Evolutionary conservation across 2,113 vertebrate genomes (phyloP), one percentile per base, ranked within the genome.

Genomic region (Danionella cerebrum): DNA sequence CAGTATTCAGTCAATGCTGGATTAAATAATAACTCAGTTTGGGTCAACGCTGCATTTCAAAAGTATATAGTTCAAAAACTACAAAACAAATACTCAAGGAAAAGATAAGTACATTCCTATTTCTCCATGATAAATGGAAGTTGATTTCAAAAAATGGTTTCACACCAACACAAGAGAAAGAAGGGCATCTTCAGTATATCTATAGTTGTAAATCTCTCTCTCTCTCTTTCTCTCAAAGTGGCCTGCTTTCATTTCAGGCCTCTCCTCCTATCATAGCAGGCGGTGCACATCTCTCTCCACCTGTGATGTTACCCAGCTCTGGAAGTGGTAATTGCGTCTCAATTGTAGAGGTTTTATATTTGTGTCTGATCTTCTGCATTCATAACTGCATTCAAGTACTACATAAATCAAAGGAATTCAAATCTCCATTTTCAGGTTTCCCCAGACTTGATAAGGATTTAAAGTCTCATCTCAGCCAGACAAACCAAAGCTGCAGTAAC

Each of bases 261-360:
- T 19, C 63, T 66, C 73, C 62, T 70, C 72, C 67, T 66, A 33
- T 16, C 41, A 50, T 57, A 38, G 68, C 73, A 48, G 7, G 54
- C 67, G 53, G 47, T 52, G 50, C 69, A n/a, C n/a, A 65, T 62
- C 63, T 67, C 38, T 44, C 50, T 60, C 73, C 73, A 71, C 73
- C 62, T 71, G 73, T 67, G 73, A 75, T 75, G 63, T 50, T 75
- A 71, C 73, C 68, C 63, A 3, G 67, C 47, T 36, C 63, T 62
- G 63, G 33, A 75, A 69, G 68, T 71, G 63, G 63, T 75, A 75
- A 75, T 67, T 75, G 73, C 65, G 47, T 70, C 71, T 75, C 73
- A 75, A 75, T 71, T 70, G 63, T 75, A 71, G 67, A 47, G 33
- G 3, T 57, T 35, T 24, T 22, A 44, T 47, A 25, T 53, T 18